Evolutionary conservation across 92 coral and sea anemone genomes (phyloP).

Genomic region (Parazoanthus swiftii): DNA sequence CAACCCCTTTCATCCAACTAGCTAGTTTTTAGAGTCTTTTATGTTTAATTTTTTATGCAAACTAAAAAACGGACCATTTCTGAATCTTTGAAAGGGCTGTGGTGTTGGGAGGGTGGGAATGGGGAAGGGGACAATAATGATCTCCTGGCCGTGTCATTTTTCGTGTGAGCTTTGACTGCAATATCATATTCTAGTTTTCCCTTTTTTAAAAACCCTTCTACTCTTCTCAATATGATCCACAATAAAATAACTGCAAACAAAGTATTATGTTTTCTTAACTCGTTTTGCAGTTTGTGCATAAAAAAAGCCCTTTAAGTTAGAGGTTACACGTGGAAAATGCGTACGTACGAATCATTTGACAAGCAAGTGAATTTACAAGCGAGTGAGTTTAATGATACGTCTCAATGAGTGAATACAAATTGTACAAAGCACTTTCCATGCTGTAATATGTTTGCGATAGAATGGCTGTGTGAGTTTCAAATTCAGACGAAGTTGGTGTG

Average conservation of each 20-base stretch:
- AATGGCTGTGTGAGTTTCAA: conserved; percentile 1
- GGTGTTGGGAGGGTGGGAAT: too few species aligned
- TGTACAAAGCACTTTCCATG: conserved; percentile 13
- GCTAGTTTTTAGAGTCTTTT: too few species aligned
- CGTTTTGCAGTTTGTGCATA: conserved; percentile 13
- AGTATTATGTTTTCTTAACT: conserved; percentile 11
- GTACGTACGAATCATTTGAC: conserved; percentile 13
- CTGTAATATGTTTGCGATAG: conserved; percentile 11
- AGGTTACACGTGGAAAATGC: conserved; percentile 14
- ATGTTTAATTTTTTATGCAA: too few species aligned
- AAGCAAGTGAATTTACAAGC: conserved; percentile 13
- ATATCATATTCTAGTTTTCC: conserved; percentile 8
- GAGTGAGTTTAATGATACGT: conserved; percentile 13
- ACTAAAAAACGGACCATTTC: too few species aligned
- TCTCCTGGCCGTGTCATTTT: conserved; percentile 5
- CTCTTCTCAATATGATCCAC: conserved; percentile 13
- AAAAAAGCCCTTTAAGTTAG: conserved; percentile 12
- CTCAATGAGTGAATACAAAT: conserved; percentile 12
- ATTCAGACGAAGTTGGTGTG: conserved; percentile 2
- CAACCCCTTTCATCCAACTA: too few species aligned
- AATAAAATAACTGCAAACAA: conserved; percentile 11
- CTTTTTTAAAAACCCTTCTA: conserved; percentile 11
- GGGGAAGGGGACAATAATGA: not conserved
- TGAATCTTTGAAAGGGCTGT: too few species aligned
- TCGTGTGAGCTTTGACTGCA: conserved; percentile 13